Conservation (phyloP, 2,797 vertebrate genomes). For the Darevskia nairensis region DNA sequence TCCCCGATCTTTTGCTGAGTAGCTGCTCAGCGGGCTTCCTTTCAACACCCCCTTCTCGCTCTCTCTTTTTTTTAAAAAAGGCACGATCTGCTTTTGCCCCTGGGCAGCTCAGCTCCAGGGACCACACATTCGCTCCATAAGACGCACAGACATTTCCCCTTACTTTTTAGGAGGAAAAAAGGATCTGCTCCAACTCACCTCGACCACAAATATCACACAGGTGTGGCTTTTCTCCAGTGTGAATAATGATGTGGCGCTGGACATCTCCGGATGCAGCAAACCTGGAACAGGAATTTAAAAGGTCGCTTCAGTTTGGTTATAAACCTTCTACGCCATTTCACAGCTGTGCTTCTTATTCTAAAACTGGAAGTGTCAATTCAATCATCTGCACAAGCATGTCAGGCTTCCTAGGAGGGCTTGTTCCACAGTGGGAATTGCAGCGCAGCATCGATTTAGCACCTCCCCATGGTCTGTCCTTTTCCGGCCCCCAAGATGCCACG, state of each 20-base stretch:
- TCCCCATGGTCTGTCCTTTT: not conserved
- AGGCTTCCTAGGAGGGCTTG: too few species aligned
- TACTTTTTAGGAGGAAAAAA: too few species aligned
- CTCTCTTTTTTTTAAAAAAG: too few species aligned
- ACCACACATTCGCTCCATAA: too few species aligned
- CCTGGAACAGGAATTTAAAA: constrained; percentile 73
- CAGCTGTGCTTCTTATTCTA: not conserved
- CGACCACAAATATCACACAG: constrained; percentile 96
- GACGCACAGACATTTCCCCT: too few species aligned
- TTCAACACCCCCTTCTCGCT: too few species aligned
- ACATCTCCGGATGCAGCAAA: constrained; percentile 97
- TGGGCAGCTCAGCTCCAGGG: too few species aligned
- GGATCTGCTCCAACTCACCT: constrained; percentile 78
- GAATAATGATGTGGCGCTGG: constrained; percentile 95
- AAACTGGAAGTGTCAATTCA: not conserved
- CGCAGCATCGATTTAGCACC: not conserved
- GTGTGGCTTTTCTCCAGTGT: constrained; percentile 96
- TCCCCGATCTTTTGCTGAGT: too few species aligned
- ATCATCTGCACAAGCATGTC: not conserved
- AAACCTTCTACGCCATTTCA: rapidly evolving
- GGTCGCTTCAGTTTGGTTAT: not conserved
- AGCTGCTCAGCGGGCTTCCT: too few species aligned
- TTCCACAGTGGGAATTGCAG: too few species aligned
- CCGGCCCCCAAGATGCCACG: not conserved
- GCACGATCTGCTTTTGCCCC: too few species aligned